These are phyloP conservation scores for Acrossocheilus fasciatus DNA, from an alignment of 2,797 vertebrate species.

Conservation along the genomic window DNA sequence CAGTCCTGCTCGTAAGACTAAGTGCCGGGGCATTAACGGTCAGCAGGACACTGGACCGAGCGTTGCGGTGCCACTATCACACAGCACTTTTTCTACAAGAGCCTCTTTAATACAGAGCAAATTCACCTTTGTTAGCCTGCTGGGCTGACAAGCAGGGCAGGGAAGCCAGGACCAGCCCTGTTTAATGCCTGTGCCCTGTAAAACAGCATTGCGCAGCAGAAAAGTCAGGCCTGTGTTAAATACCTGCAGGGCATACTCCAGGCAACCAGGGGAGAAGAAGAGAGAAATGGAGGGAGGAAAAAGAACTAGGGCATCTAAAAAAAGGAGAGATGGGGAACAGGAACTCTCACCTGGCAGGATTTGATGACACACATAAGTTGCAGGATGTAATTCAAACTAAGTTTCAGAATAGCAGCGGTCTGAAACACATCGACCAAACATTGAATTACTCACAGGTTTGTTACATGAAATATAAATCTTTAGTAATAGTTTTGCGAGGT, in stretches of 20 bases:
- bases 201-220: slow-evolving; percentile 49
- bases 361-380: slow-evolving; percentile 45
- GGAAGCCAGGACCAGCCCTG: slow-evolving; percentile 39
- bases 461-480: not conserved
- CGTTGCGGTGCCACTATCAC: slow-evolving; percentile 1
- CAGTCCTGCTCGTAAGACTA: not conserved
- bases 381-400: slow-evolving; percentile 16
- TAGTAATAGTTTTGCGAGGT: not conserved
- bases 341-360: slow-evolving; percentile 48
- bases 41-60: slow-evolving; percentile 27
- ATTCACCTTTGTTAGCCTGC: slow-evolving; percentile 42
- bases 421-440: not conserved
- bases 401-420: not conserved
- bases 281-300: slow-evolving; percentile 33
- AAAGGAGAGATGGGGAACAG: slow-evolving; percentile 39
- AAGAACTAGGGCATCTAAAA: slow-evolving; percentile 56
- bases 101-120: slow-evolving; percentile 37
- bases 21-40: slow-evolving; percentile 30
- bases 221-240: slow-evolving; percentile 48
- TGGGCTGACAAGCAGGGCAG: slow-evolving; percentile 50
- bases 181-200: slow-evolving; percentile 45
- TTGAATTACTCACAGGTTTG: not conserved
- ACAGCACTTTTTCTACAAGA: slow-evolving; percentile 28
- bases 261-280: slow-evolving; percentile 46
- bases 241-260: slow-evolving; percentile 51